phyloP scores from a whole-genome alignment of 2,888 invertebrate species.

The Catocala nupta region DNA sequence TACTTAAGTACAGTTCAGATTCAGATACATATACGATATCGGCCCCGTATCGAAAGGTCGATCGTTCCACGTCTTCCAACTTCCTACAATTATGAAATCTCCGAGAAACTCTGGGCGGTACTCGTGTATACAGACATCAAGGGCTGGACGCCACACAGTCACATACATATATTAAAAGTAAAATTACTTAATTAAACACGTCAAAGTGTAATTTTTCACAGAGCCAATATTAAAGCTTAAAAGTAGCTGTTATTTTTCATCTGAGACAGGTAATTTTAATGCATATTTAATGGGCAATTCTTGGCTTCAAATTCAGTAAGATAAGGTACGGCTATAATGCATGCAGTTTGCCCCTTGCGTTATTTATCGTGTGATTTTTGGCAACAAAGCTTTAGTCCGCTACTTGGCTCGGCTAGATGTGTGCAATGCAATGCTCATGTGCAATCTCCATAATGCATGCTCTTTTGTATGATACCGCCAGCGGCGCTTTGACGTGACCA shows the following conservation, averaged over 20 bases:
- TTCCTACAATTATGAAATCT: constrained; percentile 27
- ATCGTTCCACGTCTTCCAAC: constrained; percentile 5
- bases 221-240: constrained; percentile 62
- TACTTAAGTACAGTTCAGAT: not conserved
- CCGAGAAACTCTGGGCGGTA: constrained; percentile 11
- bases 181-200: constrained; percentile 41
- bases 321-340: constrained; percentile 86
- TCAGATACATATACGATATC: not conserved
- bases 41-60: not conserved
- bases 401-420: constrained; percentile 84
- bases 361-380: constrained; percentile 88
- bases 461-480: constrained; percentile 75
- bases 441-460: constrained; percentile 87
- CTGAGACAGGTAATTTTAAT: constrained; percentile 86
- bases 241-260: constrained; percentile 75
- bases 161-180: constrained; percentile 25
- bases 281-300: constrained; percentile 87
- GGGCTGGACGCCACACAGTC: constrained; percentile 11
- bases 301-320: constrained; percentile 87
- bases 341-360: constrained; percentile 83
- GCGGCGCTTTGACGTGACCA: constrained; percentile 60
- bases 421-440: constrained; percentile 38
- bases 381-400: constrained; percentile 79
- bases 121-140: constrained; percentile 24
- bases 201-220: constrained; percentile 55